Evolutionary conservation across 2,888 invertebrate species (phyloP).

Genomic region (Pycnomerus fuliginosus): DNA sequence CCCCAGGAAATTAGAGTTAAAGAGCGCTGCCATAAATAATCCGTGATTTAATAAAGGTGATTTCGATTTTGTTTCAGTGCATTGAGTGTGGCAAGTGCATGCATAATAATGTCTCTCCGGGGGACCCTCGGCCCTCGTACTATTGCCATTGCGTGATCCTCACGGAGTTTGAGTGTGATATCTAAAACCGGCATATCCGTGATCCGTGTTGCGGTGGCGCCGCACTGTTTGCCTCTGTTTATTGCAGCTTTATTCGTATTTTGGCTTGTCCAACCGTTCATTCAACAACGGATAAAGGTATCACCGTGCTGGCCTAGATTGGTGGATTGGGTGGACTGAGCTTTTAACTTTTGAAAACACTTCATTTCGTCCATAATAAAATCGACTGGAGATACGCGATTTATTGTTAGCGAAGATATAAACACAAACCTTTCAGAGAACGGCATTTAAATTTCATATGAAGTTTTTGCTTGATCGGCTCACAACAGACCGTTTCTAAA

Average conservation of each 20-base stretch:
- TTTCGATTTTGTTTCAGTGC: conserved; percentile 12
- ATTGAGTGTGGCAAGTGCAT: conserved; percentile 16
- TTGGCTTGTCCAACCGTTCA: conserved; percentile 22
- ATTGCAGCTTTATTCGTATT: conserved; percentile 27
- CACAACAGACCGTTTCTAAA: conserved; percentile 14
- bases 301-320: conserved; percentile 19
- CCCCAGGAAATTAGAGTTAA: too few species aligned
- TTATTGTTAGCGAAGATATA: conserved; percentile 15
- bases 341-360: conserved; percentile 19
- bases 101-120: conserved; percentile 17
- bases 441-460: conserved; percentile 21
- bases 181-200: conserved; percentile 23
- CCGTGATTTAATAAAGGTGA: conserved; percentile 16
- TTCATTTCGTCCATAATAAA: conserved; percentile 17
- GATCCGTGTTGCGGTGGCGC: conserved; percentile 25
- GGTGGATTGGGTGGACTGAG: conserved; percentile 14
- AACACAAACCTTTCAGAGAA: conserved; percentile 16
- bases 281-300: conserved; percentile 20
- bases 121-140: conserved; percentile 7
- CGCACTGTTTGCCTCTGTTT: conserved; percentile 28
- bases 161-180: conserved; percentile 13
- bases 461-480: conserved; percentile 14
- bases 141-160: conserved; percentile 14
- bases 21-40: conserved; percentile 4
- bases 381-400: conserved; percentile 17